Evolutionary conservation across 2,113 vertebrate species (phyloP).

Genomic region (Rhinolophus sinicus): DNA sequence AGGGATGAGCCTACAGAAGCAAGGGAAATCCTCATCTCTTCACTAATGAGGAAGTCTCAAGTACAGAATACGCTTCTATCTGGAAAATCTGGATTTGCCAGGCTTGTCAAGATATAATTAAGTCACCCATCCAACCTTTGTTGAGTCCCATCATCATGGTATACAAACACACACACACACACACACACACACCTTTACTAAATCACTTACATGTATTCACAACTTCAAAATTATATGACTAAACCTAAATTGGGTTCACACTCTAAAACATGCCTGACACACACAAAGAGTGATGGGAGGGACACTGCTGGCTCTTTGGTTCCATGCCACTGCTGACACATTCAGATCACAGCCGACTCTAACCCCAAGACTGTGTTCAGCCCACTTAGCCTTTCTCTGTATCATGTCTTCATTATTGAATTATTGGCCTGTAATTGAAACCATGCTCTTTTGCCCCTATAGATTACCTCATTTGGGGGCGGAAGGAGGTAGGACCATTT

Average conservation of each 20-base stretch:
- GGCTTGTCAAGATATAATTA: not conserved
- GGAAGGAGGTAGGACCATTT: not conserved
- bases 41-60: not conserved
- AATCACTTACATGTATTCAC: not conserved
- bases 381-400: not conserved
- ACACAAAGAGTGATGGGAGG: not conserved
- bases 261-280: not conserved
- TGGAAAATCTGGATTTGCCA: not conserved
- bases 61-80: not conserved
- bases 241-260: not conserved
- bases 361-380: not conserved
- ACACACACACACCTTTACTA: not conserved
- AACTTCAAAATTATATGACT: not conserved
- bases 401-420: not conserved
- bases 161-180: not conserved
- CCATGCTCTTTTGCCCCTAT: not conserved
- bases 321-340: not conserved
- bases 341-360: not conserved
- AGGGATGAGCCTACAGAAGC: not conserved
- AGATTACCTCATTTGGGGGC: not conserved
- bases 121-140: not conserved
- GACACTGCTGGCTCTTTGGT: not conserved
- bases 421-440: not conserved
- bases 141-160: not conserved
- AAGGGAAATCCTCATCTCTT: not conserved